Evolutionary conservation across 2,113 vertebrate species (phyloP), one percentile per base, ranked within the genome.

Genomic region (Syrrhaptes paradoxus): DNA sequence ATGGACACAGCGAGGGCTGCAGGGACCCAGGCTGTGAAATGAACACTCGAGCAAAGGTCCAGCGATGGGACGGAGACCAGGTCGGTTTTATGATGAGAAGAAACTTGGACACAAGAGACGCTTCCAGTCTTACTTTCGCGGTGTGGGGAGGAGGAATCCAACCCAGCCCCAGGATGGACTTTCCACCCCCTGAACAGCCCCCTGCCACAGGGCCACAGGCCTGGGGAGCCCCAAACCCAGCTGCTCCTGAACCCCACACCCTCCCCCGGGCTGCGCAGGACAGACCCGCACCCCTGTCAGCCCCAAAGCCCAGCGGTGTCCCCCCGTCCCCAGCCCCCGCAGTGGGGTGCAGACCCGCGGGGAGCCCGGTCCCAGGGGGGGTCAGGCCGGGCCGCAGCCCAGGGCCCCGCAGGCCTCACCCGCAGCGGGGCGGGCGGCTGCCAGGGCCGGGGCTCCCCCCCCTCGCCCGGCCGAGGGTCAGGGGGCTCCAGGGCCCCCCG

Each of bases 31-130:
- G 15, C 4, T 49, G 26, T 19, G 31, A 54, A n/a, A 58, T 2
- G 0, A 67, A 31, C 4, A 29, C 13, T 10, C 0, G 68, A 13
- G 7, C 0, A 11, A 9, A 49, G 71, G 12, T 2, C 55, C 6
- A 10, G 4, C 0, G 10, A 12, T 6, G 9, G 0, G 5, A 41
- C 2, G 15, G 41, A 28, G 48, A 17, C 5, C 6, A 1, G 46
- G 29, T 10, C 28, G 3, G 22, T 5, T 70, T 41, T 20, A 12
- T 0, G 4, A 21, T 0, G 4, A 68, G 58, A 41, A 41, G 36
- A 3, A 14, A 26, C 14, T 22, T 1, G 51, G 57, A 11, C 41
- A 32, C 31, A 32, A 10, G 5, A 34, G 55, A 36, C 34, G 3
- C 52, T 19, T 28, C 7, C 15, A 31, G 24, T 4, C 4, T 18